Base-by-base conservation (phyloP, 1,140 invertebrate genomes). In the Drosophila kanapiae region DNA sequence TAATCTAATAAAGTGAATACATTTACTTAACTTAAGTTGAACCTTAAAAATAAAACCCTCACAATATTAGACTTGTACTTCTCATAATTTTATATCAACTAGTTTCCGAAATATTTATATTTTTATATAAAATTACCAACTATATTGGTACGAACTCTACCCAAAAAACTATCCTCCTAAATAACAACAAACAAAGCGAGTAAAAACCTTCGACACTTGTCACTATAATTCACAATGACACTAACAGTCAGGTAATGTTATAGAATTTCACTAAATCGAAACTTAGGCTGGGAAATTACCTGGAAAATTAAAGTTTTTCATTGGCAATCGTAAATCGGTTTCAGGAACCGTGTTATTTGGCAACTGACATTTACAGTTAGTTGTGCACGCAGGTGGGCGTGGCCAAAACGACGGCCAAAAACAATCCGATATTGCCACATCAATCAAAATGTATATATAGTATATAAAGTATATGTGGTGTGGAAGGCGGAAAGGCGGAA, bases 381-480 rank as follows among this genome's bases (percentile, higher is more conserved):
- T 14, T 56, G 56, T 31, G 64, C 74, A 77, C 74, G 75, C 75
- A 77, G 75, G 56, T 77, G 74, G 75, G 75, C 74, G 75, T 77
- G 75, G 48, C 38, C 27, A 14, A 29, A 23, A n/a, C 48, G 48
- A 49, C 14, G 16, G 56, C 64, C 42, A 48, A 60, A 40, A 76
- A 40, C 71, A 77, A 77, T 77, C 75, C 75, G 45, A 78, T 78
- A 78, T 78, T 61, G 75, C 74, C 75, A 78, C 75, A 78, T 78
- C 75, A 77, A 77, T 78, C 75, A 78, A 77, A 68, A 61, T 40
- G 40, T 59, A 18, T 49, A 18, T 49, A 18, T 59, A 31, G n/a
- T 18, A 35, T 45, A 42, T 42, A 45, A 31, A 23, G 23, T 48
- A 48, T 48, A 6, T 29, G 45, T 13, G 4, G 8, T 29, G 27